phyloP scores from a whole-genome alignment of 2,888 invertebrate species.

The Coelopa pilipes region DNA sequence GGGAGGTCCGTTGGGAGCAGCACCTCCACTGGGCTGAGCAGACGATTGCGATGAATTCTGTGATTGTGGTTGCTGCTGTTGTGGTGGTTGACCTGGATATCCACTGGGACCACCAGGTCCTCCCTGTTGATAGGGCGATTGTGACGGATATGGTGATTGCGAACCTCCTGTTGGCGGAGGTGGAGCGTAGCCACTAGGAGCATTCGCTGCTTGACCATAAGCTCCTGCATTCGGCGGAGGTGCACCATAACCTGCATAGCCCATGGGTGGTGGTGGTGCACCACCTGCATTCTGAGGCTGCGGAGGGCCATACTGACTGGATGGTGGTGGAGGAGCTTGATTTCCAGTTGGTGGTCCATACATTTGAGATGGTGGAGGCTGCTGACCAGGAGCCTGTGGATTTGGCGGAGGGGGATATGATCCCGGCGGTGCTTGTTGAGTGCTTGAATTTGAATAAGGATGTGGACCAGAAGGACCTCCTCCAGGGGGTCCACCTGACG shows the following conservation, averaged over 20 bases:
- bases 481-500: slow-evolving; percentile 62
- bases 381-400: slow-evolving; percentile 56
- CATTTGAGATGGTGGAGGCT: slow-evolving; percentile 64
- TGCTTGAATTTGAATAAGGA: slow-evolving; percentile 67
- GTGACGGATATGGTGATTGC: slow-evolving; percentile 68
- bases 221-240: slow-evolving; percentile 55
- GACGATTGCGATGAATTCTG: slow-evolving; percentile 45
- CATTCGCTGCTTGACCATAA: slow-evolving; percentile 52
- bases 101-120: slow-evolving; percentile 52
- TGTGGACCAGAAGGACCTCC: slow-evolving; percentile 65
- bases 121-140: slow-evolving; percentile 67
- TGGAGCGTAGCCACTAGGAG: slow-evolving; percentile 60
- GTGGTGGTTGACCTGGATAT: slow-evolving; percentile 60
- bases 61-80: slow-evolving; percentile 53
- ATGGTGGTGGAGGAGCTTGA: slow-evolving; percentile 67
- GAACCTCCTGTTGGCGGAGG: slow-evolving; percentile 62
- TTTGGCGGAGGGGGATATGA: slow-evolving; percentile 67
- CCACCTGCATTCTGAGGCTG: slow-evolving; percentile 54
- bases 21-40: slow-evolving; percentile 47
- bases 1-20: slow-evolving; percentile 51
- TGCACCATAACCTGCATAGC: slow-evolving; percentile 67
- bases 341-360: slow-evolving; percentile 64
- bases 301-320: slow-evolving; percentile 55
- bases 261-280: slow-evolving; percentile 61
- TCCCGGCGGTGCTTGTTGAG: slow-evolving; percentile 67